Base-by-base conservation (phyloP, 1,140 invertebrate genomes). In the Microplitis demolitor region DNA sequence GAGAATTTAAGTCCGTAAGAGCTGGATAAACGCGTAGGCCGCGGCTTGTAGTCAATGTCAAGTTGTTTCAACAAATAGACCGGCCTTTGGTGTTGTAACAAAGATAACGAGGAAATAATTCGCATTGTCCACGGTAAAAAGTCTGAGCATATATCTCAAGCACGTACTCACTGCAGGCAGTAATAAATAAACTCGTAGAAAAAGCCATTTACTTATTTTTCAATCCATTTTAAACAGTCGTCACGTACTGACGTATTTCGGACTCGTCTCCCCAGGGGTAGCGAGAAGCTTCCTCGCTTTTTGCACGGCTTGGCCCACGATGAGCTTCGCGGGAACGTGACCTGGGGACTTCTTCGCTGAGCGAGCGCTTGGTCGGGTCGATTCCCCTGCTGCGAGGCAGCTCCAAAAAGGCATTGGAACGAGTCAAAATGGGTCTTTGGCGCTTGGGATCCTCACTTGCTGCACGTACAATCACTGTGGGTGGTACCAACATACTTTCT, bases 191-290 rank as follows among this genome's bases (percentile, higher is more conserved):
- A 45, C 39, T 45, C 39, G 39, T 45, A 45, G 39, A 45, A 45
- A 45, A 45, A 6, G 6, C 39, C 39, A 45, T 45, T 8, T 37
- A 24, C 39, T 35, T 11, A 33, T 51, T 45, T 45, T 37, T 11
- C 13, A 34, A 54, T 9, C 6, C 58, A 37, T 67, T 16, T 78
- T 73, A 87, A 64, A 87, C 86, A 14, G 86, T 87, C 1, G 86
- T 87, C 34, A 87, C 86, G 74, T 87, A 87, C 70, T 87, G 78
- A n/a, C 80, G 74, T 33, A 87, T 68, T 74, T 86, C 85, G 3
- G 50, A 71, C 31, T 82, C 81, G 33, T 77, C 63, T n/a, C 71
- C 67, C 85, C 84, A 86, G 3, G 82, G 79, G 56, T 83, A 82
- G 14, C 79, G 82, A 3, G 81, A 66, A 9, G 75, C 77, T 63